Percentiles rank a stretch among this genome's conserved stretches.
These are phyloP conservation scores for Virgularia gustaviana DNA, from an alignment of 92 coral and sea anemone genomes.

Conservation along the genomic window DNA sequence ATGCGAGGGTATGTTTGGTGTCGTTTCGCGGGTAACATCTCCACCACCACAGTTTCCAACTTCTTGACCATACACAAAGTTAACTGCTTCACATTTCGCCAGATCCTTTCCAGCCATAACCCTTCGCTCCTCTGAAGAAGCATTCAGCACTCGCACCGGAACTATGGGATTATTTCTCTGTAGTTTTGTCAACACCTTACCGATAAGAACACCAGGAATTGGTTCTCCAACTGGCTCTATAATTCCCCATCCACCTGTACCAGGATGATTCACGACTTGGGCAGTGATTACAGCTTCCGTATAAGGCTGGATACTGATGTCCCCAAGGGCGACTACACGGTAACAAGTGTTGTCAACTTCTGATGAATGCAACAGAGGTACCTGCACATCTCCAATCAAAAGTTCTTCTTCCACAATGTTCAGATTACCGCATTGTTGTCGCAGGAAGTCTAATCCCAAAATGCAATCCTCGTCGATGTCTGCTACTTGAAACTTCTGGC, in stretches of 20 bases:
- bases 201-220: constrained; percentile 15
- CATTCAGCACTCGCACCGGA: constrained; percentile 33
- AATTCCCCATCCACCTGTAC: constrained; percentile 17
- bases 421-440: constrained; percentile 4
- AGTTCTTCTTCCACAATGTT: not conserved
- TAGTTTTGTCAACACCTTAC: constrained; percentile 15
- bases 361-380: constrained; percentile 3
- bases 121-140: constrained; percentile 14
- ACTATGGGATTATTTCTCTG: constrained; percentile 10
- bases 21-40: not conserved
- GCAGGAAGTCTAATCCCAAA: constrained; percentile 26
- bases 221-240: constrained; percentile 15
- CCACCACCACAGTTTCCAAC: not conserved
- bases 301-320: constrained; percentile 21
- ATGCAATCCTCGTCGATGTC: not conserved
- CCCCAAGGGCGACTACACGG: constrained; percentile 24
- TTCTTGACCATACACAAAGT: not conserved
- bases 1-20: not conserved
- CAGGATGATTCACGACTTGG: constrained; percentile 14
- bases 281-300: constrained; percentile 21
- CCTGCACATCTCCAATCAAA: not conserved
- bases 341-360: constrained; percentile 1
- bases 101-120: constrained; percentile 10
- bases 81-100: constrained; percentile 31
- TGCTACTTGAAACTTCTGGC: not conserved